Base-by-base conservation (phyloP, 2,797 vertebrate genomes). In the Selene dorsalis region DNA sequence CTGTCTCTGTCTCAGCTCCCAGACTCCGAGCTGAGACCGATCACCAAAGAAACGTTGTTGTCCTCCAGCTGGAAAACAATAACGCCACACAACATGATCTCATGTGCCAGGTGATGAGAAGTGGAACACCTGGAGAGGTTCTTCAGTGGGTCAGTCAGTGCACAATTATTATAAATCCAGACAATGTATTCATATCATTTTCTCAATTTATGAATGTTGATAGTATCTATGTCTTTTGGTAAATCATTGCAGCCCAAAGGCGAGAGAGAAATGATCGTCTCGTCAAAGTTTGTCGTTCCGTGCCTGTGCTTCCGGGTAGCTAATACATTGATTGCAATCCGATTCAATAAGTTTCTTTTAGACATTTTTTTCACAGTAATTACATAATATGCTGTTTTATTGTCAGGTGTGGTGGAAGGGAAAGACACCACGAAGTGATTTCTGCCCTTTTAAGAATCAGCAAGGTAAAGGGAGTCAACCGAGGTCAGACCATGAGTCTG, bases 251-350 rank as follows among this genome's bases (percentile, higher is more conserved):
- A 94, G 93, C 84, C 79, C 9, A 62, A 61, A 64, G 80, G 24
- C 2, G 6, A 81, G 41, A 77, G 3, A 56, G 86, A 91, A 64
- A 85, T 83, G 1, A 41, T 8, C 3, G 85, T 95, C 79, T 56
- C 94, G 0, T 58, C 67, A 10, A 63, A 81, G 66, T 69, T 71
- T 50, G 71, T 93, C 12, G 77, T 83, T 63, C 93, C 94, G 4
- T 95, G 94, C 67, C 83, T 95, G 60, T 95, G 95, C 79, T 92
- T 94, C 59, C 79, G 90, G 94, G 95, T 94, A 93, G 28, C 24
- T n/a, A 1, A 28, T 20, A 55, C 66, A 18, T 79, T 67, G 4
- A 66, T 38, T 52, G 0, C 14, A 50, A 6, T 32, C 1, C 1
- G 9, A 69, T 0, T 59, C 1, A 50, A 58, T 10, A 43, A 26